Base-by-base conservation (phyloP, 2,888 invertebrate genomes). In the Troides helena region DNA sequence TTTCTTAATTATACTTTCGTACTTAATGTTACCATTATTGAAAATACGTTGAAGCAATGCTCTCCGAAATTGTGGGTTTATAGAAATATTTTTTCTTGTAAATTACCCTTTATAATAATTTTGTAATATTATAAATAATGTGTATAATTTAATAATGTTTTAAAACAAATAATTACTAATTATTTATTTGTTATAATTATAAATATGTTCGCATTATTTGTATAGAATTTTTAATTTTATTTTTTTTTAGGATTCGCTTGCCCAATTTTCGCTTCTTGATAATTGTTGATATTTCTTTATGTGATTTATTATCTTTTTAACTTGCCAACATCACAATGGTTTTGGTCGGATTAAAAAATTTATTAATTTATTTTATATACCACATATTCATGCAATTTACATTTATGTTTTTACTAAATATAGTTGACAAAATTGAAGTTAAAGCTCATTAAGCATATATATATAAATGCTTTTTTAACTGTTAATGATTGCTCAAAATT, bases 151-250 rank as follows among this genome's bases (percentile, higher is more conserved):
- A 83, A 80, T 79, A 77, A 80, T 79, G 76, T 81, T 84, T 82
- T 77, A 23, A 83, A 77, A 79, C 82, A 78, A 81, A 81, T 80
- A 80, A 78, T 84, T 82, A 75, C 62, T 73, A 65, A 82, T 84
- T 86, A 90, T 90, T 90, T 87, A 88, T 88, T 88, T 81, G 73
- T 79, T 80, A 80, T 71, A 72, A 75, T 74, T 83, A 82, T 77
- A 74, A 78, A 75, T 76, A 81, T 78, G 80, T 83, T 82, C 79
- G 79, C 82, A 83, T 80, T 81, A 76, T 78, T 77, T 80, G 75
- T 80, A 77, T 84, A 81, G 78, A 73, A 74, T 39, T 39, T 30
- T 30, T 30, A 4, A 64, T 78, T 82, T 76, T 79, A 71, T 71
- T 67, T 68, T 64, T 67, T 70, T 64, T 67, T 69, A 67, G 73